These are phyloP conservation scores for Oreochromis niloticus DNA, from an alignment of 2,113 vertebrate genomes.

Conservation along the genomic window DNA sequence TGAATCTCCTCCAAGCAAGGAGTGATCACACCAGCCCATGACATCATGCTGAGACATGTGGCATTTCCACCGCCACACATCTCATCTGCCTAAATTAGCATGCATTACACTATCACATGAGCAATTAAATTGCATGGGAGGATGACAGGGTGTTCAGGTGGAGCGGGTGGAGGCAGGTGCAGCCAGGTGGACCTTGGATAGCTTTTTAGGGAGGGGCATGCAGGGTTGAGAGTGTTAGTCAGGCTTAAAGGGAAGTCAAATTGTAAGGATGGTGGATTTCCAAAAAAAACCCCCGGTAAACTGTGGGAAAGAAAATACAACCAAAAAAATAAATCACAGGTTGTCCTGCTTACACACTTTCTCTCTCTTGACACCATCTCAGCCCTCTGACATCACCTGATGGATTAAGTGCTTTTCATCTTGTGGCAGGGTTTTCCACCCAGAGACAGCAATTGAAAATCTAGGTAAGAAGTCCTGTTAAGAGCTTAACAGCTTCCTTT, in stretches of 20 bases:
- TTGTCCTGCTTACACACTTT: slow-evolving; percentile 1
- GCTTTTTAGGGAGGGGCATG: background rate
- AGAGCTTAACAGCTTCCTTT: slow-evolving; percentile 55
- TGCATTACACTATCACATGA: slow-evolving; percentile 61
- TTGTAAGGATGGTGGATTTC: background rate
- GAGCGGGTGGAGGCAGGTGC: slow-evolving; percentile 1
- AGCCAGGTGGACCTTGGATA: background rate
- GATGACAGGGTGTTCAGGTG: slow-evolving; percentile 5
- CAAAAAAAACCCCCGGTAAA: background rate
- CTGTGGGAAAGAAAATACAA: background rate
- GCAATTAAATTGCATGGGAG: slow-evolving; percentile 32
- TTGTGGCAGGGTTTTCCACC: slow-evolving; percentile 31
- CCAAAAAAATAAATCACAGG: background rate
- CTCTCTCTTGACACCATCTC: slow-evolving; percentile 35
- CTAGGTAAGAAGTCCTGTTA: slow-evolving; percentile 52
- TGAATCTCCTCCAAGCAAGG: slow-evolving; percentile 53
- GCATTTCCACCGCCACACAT: slow-evolving; percentile 59
- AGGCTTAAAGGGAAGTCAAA: background rate
- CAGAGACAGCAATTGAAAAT: slow-evolving; percentile 41
- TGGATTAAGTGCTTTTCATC: slow-evolving; percentile 71
- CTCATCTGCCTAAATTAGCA: slow-evolving; percentile 75
- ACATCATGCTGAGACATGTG: slow-evolving; percentile 65
- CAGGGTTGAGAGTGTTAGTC: background rate
- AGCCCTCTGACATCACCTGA: slow-evolving; percentile 62
- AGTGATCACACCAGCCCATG: slow-evolving; percentile 58